Evolutionary conservation across 2,888 invertebrate species (phyloP), one percentile per base, ranked within the genome.

Genomic region (Octodonta nipae): DNA sequence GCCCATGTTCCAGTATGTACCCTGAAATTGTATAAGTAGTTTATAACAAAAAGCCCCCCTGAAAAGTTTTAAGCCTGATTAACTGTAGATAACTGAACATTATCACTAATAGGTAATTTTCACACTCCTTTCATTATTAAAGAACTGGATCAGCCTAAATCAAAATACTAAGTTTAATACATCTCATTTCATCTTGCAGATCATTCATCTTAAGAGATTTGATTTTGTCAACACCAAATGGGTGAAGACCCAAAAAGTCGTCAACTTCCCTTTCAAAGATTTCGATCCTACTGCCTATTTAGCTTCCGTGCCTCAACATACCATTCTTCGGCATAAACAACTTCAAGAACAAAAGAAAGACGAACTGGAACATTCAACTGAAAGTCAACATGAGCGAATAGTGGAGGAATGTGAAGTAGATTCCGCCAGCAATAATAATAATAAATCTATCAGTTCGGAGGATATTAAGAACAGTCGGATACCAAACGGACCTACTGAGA

Each of bases 241-340:
- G 91, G 84, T 91, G 13, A 92, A 92, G 58, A 91, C 89, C 0
- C 88, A 88, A 55, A 91, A 89, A 58, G 84, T 85, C 13, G 89
- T 91, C 1, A 81, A 86, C 54, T 89, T 89, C 56, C 88, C 89
- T 1, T 77, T 82, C 55, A 71, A 77, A 43, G 72, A 85, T 52
- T 88, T 91, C 57, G 86, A 89, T 55, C 88, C 88, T 0, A 81
- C 86, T 1, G 75, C 77, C 4, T 92, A 83, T 66, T 65, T 91
- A 35, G 89, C 88, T 1, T 75, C 80, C 1, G 77, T 84, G 24
- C 84, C 84, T 1, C 76, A 78, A 49, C 77, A 79, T 55, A 83
- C 83, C 2, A 76, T 82, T 33, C 61, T 78, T 11, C 55, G 79
- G 5, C 77, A 78, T 51, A 64, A 61, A 32, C 78, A 79, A 47